Evolutionary conservation across 2,113 vertebrate genomes (phyloP), one percentile per base, ranked within the genome.

Genomic region (Lasiurus borealis): DNA sequence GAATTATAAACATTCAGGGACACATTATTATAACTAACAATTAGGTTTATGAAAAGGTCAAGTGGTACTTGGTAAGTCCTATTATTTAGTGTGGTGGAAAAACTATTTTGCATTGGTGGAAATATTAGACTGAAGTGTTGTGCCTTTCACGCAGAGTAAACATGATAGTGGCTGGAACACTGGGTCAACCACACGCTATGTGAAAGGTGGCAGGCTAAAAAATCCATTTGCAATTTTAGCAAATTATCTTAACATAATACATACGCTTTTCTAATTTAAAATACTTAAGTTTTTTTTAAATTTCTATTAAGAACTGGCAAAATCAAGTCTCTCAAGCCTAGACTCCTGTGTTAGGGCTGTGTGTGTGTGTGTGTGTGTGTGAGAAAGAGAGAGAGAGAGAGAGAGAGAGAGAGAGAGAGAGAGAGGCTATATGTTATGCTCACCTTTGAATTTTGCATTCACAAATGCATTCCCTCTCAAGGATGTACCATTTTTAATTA

Each of bases 401-500:
- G 13, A 50, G 48, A 50, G 48, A 50, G 13, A 50, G 48, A 50
- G 48, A 50, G 50, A 50, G 14, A 50, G 50, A 50, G 50, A 50
- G 50, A 50, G 16, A 54, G 16, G 16, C 5, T 81, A 52, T 54
- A 40, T 76, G 57, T 50, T 44, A 77, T 88, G 89, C 94, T 98
- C 96, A 96, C 92, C 96, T 98, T 98, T 97, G 96, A 98, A 98
- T 98, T 98, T 97, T 98, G 98, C 98, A 98, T 98, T 98, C 97
- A 95, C 87, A 95, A 97, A 89, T 12, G 64, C 94, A 95, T 89
- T 96, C 90, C 78, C 68, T 78, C 97, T 97, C 97, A 97, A 98
- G 98, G 96, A 98, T 97, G 83, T 97, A 97, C 98, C 91, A 95
- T 98, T 98, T 98, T 98, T 98, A 98, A 98, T 98, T 98, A 98